These are phyloP conservation scores for Leptinotarsa tumamoca DNA, from an alignment of 2,888 invertebrate species.

Conservation along the genomic window DNA sequence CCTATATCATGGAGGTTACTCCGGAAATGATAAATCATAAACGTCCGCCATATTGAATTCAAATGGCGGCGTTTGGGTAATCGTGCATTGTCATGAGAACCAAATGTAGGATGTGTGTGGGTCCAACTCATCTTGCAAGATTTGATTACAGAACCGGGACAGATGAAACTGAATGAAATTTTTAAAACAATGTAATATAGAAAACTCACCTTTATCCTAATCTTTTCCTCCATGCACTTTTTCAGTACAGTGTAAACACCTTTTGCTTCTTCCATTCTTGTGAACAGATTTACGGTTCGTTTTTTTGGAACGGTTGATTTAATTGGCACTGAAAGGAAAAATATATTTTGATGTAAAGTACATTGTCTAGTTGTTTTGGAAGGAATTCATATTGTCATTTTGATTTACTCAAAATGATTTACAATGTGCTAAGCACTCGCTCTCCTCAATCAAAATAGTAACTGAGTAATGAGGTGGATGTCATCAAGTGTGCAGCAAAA, in stretches of 20 bases:
- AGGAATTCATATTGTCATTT: background rate
- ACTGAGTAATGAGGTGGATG: background rate
- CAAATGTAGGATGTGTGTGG: too few relatives aligned
- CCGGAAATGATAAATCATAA: too few relatives aligned
- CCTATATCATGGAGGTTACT: too few relatives aligned
- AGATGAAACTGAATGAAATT: too few relatives aligned
- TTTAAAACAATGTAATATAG: too few relatives aligned
- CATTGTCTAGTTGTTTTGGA: background rate
- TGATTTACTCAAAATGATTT: background rate
- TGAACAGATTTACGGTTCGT: constrained; percentile 67
- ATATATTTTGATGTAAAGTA: too few relatives aligned
- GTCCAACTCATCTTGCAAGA: too few relatives aligned
- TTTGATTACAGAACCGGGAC: too few relatives aligned
- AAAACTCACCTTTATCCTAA: constrained; percentile 73
- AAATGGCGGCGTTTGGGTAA: too few relatives aligned
- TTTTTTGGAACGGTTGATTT: constrained; percentile 41
- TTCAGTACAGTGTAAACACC: constrained; percentile 76
- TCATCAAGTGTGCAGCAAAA: too few relatives aligned
- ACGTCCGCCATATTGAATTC: too few relatives aligned
- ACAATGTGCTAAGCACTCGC: background rate
- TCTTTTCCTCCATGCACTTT: constrained; percentile 72
- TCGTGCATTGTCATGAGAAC: too few relatives aligned
- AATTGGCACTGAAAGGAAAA: constrained; percentile 60
- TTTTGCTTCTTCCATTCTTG: constrained; percentile 68
- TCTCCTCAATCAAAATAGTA: background rate